Base-by-base conservation (phyloP, 2,888 invertebrate species). In the Junonia oenone region DNA sequence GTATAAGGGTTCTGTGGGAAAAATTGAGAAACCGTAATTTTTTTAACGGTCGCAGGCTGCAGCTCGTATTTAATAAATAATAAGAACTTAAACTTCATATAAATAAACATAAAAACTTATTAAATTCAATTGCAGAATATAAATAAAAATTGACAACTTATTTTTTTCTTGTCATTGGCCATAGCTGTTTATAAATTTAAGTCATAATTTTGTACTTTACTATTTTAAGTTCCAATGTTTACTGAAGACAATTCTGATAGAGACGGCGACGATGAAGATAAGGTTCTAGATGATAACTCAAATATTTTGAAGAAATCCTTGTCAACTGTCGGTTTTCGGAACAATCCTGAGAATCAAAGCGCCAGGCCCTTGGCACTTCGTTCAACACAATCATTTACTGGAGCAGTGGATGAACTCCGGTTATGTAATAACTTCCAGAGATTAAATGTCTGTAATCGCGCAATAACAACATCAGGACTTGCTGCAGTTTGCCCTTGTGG, bases 311-410 rank as follows among this genome's bases (percentile, higher is more conserved):
- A 86, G 63, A 89, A 89, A 65, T 90, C 87, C 1, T 56, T 89
- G 46, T 90, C 90, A 0, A 79, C 86, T 2, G 83, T 85, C 8
- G 88, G 83, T 15, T 90, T 89, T 52, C 72, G 83, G 60, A 86
- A 76, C 56, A 80, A 69, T 48, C 61, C 70, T 1, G 88, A 87
- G 22, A 83, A 81, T 60, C 79, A 77, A 63, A 79, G 72, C 61
- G 81, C 76, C 6, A 70, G 83, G 46, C 88, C 89, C 1, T 66
- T 85, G 51, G 76, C 80, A n/a, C 67, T 88, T 22, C 76, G 90
- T 6, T 83, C 88, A 22, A 88, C 90, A 11, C 89, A 89, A 63
- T 90, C 90, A 8, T 85, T 88, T 51, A 86, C 88, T 0, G 89
- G 84, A 0, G 79, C 83, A 0, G 78, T 85, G 6, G 89, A 89